Percentiles rank a stretch among this genome's conserved stretches.
These are phyloP conservation scores for Prosopocoilus inquinatus DNA, from an alignment of 2,888 invertebrate species.

Conservation along the genomic window DNA sequence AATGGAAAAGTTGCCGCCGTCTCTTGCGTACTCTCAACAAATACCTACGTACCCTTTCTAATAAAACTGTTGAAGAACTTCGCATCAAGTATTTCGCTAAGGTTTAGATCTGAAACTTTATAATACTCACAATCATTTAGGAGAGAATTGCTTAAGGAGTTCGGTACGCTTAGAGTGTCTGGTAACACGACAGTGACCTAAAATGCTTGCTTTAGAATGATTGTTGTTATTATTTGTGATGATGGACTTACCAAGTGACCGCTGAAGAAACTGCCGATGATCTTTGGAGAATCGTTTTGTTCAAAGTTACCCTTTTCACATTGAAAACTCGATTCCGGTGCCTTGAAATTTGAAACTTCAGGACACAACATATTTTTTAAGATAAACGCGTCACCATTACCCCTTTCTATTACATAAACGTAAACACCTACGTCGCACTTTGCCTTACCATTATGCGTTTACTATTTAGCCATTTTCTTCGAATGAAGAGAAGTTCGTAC, in stretches of 20 bases:
- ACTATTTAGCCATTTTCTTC: too few relatives aligned
- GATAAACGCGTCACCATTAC: too few relatives aligned
- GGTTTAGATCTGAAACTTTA: constrained; percentile 49
- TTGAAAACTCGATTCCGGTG: constrained; percentile 48
- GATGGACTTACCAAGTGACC: constrained; percentile 54
- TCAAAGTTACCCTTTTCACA: constrained; percentile 39
- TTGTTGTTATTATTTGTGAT: constrained; percentile 3
- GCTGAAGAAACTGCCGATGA: constrained; percentile 51
- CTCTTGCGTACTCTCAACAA: constrained; percentile 5
- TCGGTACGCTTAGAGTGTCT: constrained; percentile 49
- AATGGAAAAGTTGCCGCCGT: constrained; percentile 11
- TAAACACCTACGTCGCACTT: too few relatives aligned
- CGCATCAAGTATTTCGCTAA: constrained; percentile 51
- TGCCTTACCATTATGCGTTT: too few relatives aligned
- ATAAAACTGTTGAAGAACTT: constrained; percentile 58
- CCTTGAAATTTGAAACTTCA: constrained; percentile 56
- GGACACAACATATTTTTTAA: constrained; percentile 55
- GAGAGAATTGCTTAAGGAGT: constrained; percentile 45
- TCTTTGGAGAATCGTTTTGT: constrained; percentile 34
- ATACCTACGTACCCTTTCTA: constrained; percentile 52
- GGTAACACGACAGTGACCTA: constrained; percentile 59
- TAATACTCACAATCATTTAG: constrained; percentile 57
- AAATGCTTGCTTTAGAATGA: constrained; percentile 2
- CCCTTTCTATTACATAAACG: too few relatives aligned
- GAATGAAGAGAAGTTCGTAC: too few relatives aligned